Evolutionary conservation across 2,113 vertebrate species (phyloP).

Genomic region (Lates calcarifer): DNA sequence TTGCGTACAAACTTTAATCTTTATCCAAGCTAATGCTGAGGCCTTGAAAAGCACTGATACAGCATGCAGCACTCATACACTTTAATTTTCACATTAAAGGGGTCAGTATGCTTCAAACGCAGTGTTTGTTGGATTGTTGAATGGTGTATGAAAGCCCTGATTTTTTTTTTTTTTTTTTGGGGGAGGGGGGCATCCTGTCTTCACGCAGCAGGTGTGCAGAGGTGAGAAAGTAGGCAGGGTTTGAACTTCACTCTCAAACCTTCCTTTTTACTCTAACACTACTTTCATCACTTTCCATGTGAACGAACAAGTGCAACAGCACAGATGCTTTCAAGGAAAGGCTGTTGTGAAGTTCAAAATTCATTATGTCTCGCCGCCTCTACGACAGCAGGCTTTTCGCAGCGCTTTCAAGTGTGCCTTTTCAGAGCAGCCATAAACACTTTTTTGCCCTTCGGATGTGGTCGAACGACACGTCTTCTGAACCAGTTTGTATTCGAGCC

Average conservation of each 20-base stretch:
- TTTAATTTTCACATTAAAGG: slow-evolving; percentile 30
- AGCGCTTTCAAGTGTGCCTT: not conserved
- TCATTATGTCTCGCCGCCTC: not conserved
- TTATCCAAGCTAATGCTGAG: not conserved
- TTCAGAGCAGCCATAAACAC: slow-evolving; percentile 8
- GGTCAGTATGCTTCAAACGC: slow-evolving; percentile 25
- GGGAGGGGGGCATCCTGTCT: not conserved
- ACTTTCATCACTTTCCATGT: not conserved
- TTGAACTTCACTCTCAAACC: not conserved
- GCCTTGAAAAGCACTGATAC: slow-evolving; percentile 2
- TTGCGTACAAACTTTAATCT: slow-evolving; percentile 28
- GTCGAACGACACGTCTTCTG: not conserved
- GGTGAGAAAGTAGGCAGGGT: not conserved
- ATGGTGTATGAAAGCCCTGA: slow-evolving; percentile 15
- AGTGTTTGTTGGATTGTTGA: slow-evolving; percentile 14
- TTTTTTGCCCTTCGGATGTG: slow-evolving; percentile 26
- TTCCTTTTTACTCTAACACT: not conserved
- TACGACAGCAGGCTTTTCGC: not conserved
- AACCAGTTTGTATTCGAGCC: slow-evolving; percentile 5
- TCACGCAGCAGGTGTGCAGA: slow-evolving; percentile 9
- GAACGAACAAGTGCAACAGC: slow-evolving; percentile 13
- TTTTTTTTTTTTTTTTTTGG: not conserved
- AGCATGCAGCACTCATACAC: not conserved
- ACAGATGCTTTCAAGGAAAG: slow-evolving; percentile 15
- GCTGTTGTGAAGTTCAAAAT: not conserved